Evolutionary conservation across 2,797 vertebrate genomes (phyloP).

Genomic region (Tolypeutes matacus): DNA sequence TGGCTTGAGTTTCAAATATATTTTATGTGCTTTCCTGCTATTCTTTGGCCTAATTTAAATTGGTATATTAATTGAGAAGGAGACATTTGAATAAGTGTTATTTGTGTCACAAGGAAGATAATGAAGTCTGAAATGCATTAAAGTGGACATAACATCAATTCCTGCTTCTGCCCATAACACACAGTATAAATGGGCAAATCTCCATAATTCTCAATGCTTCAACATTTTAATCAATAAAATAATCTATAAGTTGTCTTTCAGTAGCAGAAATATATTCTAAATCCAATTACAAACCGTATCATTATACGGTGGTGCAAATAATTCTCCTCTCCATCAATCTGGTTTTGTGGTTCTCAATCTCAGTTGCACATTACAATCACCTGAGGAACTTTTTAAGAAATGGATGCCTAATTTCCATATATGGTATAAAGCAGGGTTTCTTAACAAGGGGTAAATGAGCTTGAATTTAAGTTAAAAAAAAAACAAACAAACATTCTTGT

Average conservation of each 20-base stretch:
- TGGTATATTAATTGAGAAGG: neutral
- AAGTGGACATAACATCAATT: neutral
- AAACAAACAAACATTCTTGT: too few species aligned
- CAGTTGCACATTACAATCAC: neutral
- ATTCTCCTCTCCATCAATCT: too few species aligned
- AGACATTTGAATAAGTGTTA: neutral
- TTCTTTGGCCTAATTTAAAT: neutral
- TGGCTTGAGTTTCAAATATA: neutral
- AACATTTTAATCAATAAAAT: neutral
- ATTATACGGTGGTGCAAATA: neutral
- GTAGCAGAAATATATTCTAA: neutral
- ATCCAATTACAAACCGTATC: conserved; percentile 12
- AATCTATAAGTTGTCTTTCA: neutral
- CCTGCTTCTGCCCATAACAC: neutral
- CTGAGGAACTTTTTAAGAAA: neutral
- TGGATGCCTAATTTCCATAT: neutral
- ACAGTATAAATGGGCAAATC: neutral
- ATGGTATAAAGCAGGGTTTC: too few species aligned
- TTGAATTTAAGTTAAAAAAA: too few species aligned
- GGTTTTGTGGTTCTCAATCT: neutral
- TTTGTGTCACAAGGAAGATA: neutral
- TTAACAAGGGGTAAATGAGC: too few species aligned
- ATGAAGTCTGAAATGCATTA: conserved; percentile 18
- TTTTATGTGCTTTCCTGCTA: neutral
- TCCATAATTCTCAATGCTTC: neutral